Conservation (phyloP, 1,140 invertebrate genomes). For the Bombus soroeensis region DNA sequence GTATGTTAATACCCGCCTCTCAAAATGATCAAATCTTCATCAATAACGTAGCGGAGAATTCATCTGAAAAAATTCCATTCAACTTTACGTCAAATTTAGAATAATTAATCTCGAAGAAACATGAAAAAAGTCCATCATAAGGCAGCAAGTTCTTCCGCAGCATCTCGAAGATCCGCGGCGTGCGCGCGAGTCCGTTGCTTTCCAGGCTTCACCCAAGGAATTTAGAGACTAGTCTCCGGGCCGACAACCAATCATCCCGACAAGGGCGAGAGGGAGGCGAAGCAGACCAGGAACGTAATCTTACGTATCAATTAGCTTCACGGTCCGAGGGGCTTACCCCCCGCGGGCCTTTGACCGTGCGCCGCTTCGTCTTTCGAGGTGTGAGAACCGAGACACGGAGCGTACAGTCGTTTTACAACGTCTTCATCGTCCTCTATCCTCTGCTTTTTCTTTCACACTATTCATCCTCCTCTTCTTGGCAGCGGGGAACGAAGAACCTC, state of each 20-base stretch:
- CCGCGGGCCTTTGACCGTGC: slow-evolving; percentile 82
- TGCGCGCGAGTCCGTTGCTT: slow-evolving; percentile 29
- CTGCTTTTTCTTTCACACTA: neutral
- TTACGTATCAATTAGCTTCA: slow-evolving; percentile 84
- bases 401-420: slow-evolving; percentile 73
- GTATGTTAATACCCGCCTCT: neutral
- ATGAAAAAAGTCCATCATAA: neutral
- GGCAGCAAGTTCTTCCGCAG: no score
- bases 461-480: neutral
- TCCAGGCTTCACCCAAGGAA: slow-evolving; percentile 64
- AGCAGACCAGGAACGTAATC: slow-evolving; percentile 78
- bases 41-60: neutral
- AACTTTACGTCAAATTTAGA: neutral
- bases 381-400: slow-evolving; percentile 77
- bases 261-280: slow-evolving; percentile 24
- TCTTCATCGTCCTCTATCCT: slow-evolving; percentile 71
- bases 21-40: neutral
- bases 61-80: no score
- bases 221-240: slow-evolving; percentile 71
- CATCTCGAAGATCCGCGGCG: neutral
- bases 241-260: slow-evolving; percentile 74
- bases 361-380: slow-evolving; percentile 80
- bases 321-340: slow-evolving; percentile 81
- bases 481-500: slow-evolving; percentile 38
- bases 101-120: neutral